Conservation (phyloP, 1,140 invertebrate species). For the Prorops nasuta region DNA sequence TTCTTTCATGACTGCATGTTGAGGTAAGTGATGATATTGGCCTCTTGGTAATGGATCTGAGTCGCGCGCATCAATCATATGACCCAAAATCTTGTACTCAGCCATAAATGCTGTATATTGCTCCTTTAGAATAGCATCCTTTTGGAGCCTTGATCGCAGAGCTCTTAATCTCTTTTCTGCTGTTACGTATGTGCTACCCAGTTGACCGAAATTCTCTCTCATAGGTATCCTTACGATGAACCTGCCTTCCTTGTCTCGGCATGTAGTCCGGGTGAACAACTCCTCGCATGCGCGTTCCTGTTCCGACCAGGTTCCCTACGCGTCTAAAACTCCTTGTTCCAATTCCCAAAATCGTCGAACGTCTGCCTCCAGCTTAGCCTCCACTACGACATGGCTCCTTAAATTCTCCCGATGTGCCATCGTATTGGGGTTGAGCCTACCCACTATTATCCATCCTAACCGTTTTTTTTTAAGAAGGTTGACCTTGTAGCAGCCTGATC, state of each 20-base stretch:
- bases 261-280: not conserved
- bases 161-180: not conserved
- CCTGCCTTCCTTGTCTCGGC: not conserved
- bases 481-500: no score
- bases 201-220: not conserved
- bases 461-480: no score
- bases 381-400: no score
- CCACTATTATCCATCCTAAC: no score
- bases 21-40: slow-evolving; percentile 44
- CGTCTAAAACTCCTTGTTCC: not conserved
- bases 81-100: not conserved
- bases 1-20: slow-evolving; percentile 42
- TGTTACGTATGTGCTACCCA: not conserved
- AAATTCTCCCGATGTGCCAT: no score
- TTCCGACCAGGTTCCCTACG: not conserved
- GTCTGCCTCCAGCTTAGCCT: no score
- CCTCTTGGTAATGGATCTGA: not conserved
- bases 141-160: not conserved
- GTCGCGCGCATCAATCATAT: not conserved
- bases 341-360: no score
- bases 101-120: not conserved
- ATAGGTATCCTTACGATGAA: not conserved
- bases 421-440: no score
- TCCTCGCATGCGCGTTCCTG: not conserved
- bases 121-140: not conserved